A percentile compares a stretch with the other conserved stretches of the same genome.
These are phyloP conservation scores for Steinernema feltiae DNA, from an alignment of 1,140 invertebrate species.

Conservation along the genomic window DNA sequence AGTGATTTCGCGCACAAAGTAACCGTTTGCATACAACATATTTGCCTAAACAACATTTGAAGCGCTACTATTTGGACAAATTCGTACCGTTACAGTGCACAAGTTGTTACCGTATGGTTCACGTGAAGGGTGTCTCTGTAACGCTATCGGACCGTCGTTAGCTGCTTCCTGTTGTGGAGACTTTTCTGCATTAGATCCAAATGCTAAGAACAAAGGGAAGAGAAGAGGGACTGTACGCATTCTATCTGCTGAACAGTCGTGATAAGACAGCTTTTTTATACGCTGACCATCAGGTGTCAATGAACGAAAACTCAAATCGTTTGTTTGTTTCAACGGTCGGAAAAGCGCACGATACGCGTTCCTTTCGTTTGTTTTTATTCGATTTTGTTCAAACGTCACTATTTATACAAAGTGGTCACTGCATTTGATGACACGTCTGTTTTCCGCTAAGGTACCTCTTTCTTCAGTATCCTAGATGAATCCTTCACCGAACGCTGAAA, in stretches of 20 bases:
- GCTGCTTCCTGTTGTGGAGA: no score
- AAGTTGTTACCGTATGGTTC: neutral
- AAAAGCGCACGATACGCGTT: neutral
- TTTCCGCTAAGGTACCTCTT: no score
- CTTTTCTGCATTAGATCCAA: neutral
- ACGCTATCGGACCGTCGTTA: no score
- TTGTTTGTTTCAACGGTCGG: neutral
- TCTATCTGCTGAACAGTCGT: no score
- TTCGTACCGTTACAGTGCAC: neutral
- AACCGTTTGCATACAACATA: neutral
- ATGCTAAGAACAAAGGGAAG: neutral
- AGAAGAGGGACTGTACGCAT: no score
- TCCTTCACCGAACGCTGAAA: slow-evolving; percentile 2
- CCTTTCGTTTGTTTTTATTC: neutral
- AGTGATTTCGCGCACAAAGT: neutral
- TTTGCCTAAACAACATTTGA: neutral
- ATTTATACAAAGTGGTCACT: neutral
- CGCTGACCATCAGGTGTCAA: neutral
- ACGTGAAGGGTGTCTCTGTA: no score
- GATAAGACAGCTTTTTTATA: no score
- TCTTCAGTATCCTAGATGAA: neutral
- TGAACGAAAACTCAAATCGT: no score
- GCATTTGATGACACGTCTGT: neutral
- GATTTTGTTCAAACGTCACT: neutral
- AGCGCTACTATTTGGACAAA: no score